Evolutionary conservation across 1,140 invertebrate species (phyloP), one percentile per base, ranked within the genome.

Genomic region (Hermetia illucens): DNA sequence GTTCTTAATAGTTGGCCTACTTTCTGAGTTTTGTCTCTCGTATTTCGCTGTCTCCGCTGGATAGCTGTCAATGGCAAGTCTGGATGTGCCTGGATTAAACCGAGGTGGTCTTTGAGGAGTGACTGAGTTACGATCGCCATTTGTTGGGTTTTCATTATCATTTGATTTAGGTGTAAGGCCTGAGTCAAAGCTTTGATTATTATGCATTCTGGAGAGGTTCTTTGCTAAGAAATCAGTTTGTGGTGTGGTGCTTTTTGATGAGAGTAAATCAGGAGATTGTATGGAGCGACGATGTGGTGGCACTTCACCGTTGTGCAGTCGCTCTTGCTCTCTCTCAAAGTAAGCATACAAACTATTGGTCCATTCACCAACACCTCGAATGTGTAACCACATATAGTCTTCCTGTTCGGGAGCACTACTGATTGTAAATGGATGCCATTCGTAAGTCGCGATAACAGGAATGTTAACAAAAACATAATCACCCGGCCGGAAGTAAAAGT

Each of bases 391-490:
- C 55, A 96, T 77, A 48, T 86, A 82, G 51, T 86, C 88, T 70
- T 83, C 77, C 58, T 92, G 79, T 65, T 96, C 91, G 0, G 92
- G 92, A 15, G 90, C 88, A 49, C 87, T 92, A 64, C 89, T 93
- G 44, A 96, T 87, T 2, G 92, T 95, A 51, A 97, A 95, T 1
- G 92, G 91, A 75, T 96, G 92, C 90, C 90, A 96, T 63, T 96
- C 93, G 53, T 87, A 91, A 36, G 76, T 77, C 1, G 93, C 89
- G 44, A 96, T 91, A 4, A 72, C 74, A 0, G 92, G 92, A 40
- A 97, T 83, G 54, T 92, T 91, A 1, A 95, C 78, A 51, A 91
- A 96, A 12, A 95, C 75, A 53, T 95, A 97, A 63, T 96, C 93
- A 0, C 92, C 93, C 0, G 91, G 87, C 55, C 81, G 77, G 60